These are phyloP conservation scores for Acleris emargana DNA, from an alignment of 2,888 invertebrate genomes.

Conservation along the genomic window DNA sequence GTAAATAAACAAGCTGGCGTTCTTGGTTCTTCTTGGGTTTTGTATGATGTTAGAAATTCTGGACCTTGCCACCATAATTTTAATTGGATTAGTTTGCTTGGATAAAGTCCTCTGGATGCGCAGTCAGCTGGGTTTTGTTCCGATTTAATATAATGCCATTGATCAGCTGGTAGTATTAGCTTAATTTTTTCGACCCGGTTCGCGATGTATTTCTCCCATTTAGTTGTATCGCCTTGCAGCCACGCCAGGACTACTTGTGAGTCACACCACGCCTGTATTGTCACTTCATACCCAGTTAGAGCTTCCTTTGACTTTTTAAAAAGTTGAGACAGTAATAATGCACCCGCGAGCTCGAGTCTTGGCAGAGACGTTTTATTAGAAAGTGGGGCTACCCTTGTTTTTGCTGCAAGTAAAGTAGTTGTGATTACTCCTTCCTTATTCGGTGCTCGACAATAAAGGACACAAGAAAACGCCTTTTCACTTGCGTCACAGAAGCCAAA, in stretches of 20 bases:
- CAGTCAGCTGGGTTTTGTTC: conserved; percentile 45
- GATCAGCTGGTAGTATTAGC: conserved; percentile 19
- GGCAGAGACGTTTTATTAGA: conserved; percentile 37
- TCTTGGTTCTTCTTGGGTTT: not conserved
- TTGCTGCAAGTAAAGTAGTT: conserved; percentile 34
- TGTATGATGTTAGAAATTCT: not conserved
- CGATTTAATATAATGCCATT: conserved; percentile 37
- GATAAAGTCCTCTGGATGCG: conserved; percentile 42
- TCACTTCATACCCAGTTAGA: not conserved
- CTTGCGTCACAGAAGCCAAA: conserved; percentile 41
- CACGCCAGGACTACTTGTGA: conserved; percentile 37
- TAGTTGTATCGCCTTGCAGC: conserved; percentile 31
- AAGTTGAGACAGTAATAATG: conserved; percentile 34
- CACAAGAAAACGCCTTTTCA: conserved; percentile 39
- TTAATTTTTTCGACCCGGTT: conserved; percentile 38
- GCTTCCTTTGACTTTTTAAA: conserved; percentile 27
- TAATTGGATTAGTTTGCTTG: conserved; percentile 31
- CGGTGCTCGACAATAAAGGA: conserved; percentile 28
- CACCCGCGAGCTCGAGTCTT: conserved; percentile 39
- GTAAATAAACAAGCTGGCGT: conserved; percentile 3
- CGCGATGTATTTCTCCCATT: conserved; percentile 35
- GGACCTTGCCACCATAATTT: conserved; percentile 26
- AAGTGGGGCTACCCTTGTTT: conserved; percentile 41
- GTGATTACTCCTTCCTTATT: conserved; percentile 13
- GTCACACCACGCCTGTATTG: conserved; percentile 37